Evolutionary conservation across 2,113 vertebrate genomes (phyloP).

Genomic region (Megaceryle torquata): DNA sequence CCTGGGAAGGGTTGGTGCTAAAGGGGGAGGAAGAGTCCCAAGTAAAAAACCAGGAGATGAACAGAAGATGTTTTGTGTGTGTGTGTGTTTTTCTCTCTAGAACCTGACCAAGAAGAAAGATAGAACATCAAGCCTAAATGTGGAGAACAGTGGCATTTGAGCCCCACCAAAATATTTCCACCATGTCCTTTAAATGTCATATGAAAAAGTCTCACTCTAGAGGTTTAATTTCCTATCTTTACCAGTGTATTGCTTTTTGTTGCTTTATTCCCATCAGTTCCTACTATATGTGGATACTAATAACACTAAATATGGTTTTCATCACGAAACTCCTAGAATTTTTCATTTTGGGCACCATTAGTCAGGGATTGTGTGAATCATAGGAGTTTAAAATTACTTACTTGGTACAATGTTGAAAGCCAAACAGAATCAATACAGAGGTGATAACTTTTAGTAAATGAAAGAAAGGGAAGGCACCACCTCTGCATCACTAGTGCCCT

Average conservation of each 20-base stretch:
- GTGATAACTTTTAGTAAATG: not conserved
- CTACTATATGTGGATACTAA: conserved; percentile 6
- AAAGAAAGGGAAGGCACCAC: not conserved
- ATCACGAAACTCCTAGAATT: conserved; percentile 1
- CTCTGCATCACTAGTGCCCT: not conserved
- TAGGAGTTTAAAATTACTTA: conserved; percentile 48
- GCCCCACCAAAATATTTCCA: not conserved
- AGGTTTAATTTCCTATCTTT: not conserved
- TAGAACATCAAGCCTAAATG: not conserved
- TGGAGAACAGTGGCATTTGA: not conserved
- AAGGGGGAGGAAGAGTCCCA: not conserved
- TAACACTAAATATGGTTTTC: conserved; percentile 42
- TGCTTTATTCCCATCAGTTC: not conserved
- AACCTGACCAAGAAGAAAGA: not conserved
- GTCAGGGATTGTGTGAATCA: conserved; percentile 55
- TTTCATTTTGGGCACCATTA: conserved; percentile 46
- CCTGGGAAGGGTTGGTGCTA: not conserved
- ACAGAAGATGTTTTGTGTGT: not conserved
- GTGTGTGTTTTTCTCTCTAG: not conserved
- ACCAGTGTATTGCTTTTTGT: not conserved
- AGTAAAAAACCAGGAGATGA: conserved; percentile 19
- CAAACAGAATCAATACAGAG: not conserved
- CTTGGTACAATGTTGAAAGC: conserved; percentile 10
- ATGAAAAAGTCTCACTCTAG: not conserved
- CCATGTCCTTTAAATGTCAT: conserved; percentile 5